Conservation (phyloP, 2,113 vertebrate genomes). For the Myxocyprinus asiaticus region DNA sequence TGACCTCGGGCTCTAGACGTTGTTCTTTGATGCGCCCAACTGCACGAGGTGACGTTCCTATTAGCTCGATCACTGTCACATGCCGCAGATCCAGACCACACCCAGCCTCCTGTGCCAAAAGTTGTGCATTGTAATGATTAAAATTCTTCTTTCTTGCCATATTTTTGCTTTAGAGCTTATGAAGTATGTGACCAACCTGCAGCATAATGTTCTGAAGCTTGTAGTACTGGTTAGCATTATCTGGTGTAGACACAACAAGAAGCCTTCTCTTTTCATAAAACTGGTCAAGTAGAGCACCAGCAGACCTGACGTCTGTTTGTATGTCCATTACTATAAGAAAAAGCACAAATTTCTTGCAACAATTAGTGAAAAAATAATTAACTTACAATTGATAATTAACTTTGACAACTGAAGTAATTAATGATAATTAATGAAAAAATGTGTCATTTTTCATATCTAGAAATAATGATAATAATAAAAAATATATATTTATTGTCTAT, state of each 20-base stretch:
- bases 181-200: slow-evolving; percentile 76
- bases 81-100: slow-evolving; percentile 90
- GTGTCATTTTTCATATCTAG: not conserved
- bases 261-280: slow-evolving; percentile 90
- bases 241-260: slow-evolving; percentile 87
- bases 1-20: slow-evolving; percentile 76
- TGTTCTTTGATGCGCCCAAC: slow-evolving; percentile 87
- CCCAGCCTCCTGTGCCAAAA: slow-evolving; percentile 75
- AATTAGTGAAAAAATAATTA: not conserved
- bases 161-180: not conserved
- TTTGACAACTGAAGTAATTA: not conserved
- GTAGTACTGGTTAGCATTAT: slow-evolving; percentile 83
- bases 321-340: slow-evolving; percentile 83
- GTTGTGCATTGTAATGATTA: not conserved
- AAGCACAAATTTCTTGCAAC: not conserved
- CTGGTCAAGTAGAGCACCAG: slow-evolving; percentile 85
- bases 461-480: not conserved
- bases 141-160: not conserved
- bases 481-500: too few relatives aligned
- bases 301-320: slow-evolving; percentile 82
- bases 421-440: too few relatives aligned
- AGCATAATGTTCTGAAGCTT: slow-evolving; percentile 90
- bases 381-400: too few relatives aligned
- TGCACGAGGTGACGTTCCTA: slow-evolving; percentile 83
- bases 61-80: slow-evolving; percentile 84